Evolutionary conservation across 2,888 invertebrate genomes (phyloP).

Genomic region (Agriopis marginaria): DNA sequence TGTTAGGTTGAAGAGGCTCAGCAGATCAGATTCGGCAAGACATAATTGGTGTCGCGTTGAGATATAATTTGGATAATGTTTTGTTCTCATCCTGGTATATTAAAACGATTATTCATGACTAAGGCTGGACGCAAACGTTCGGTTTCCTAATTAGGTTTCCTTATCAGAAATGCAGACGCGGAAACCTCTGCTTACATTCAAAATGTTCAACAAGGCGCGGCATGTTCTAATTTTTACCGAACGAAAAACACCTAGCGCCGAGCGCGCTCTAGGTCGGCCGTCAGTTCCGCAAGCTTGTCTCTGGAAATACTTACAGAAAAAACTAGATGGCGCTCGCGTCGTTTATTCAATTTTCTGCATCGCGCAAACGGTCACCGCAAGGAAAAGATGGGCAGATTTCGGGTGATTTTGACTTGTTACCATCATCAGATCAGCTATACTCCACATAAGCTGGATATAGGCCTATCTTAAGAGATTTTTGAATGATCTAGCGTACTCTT

Average conservation of each 20-base stretch:
- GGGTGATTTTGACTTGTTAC: not conserved
- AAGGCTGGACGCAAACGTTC: too few relatives aligned
- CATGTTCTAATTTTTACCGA: too few relatives aligned
- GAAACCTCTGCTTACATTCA: too few relatives aligned
- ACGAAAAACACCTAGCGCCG: slow-evolving; percentile 66
- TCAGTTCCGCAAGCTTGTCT: slow-evolving; percentile 93
- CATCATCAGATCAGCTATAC: slow-evolving; percentile 4
- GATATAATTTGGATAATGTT: too few relatives aligned
- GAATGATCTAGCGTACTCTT: not conserved
- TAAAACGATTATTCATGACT: too few relatives aligned
- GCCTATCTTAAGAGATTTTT: not conserved
- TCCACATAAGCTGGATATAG: slow-evolving; percentile 10
- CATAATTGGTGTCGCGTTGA: too few relatives aligned
- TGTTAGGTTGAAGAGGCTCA: slow-evolving; percentile 21
- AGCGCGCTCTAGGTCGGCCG: slow-evolving; percentile 93
- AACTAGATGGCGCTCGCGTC: slow-evolving; percentile 6
- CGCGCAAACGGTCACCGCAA: not conserved
- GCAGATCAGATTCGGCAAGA: too few relatives aligned
- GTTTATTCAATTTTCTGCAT: not conserved
- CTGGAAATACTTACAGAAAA: slow-evolving; percentile 71
- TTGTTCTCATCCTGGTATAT: too few relatives aligned
- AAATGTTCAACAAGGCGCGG: too few relatives aligned
- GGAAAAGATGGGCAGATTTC: not conserved
- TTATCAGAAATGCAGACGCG: too few relatives aligned
- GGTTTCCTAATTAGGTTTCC: too few relatives aligned